Conservation (phyloP, 2,113 vertebrate genomes). For the Macroglossus sobrinus region DNA sequence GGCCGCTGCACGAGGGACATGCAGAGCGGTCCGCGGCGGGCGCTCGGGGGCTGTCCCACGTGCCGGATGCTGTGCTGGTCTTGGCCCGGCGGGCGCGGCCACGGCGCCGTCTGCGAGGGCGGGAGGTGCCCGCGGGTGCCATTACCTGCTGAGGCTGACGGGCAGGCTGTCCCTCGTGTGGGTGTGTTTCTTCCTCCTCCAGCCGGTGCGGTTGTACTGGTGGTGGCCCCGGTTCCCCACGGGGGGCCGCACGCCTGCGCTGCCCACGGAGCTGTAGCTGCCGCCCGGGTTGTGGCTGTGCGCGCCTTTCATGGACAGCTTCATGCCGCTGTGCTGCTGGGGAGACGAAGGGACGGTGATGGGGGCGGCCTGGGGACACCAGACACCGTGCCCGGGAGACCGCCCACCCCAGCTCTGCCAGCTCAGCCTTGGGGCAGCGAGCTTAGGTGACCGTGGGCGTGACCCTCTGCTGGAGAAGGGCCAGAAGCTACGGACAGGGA, state of each 20-base stretch:
- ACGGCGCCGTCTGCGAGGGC: background rate
- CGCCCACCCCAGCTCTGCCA: background rate
- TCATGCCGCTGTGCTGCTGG: conserved; percentile 88
- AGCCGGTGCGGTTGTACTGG: conserved; percentile 93
- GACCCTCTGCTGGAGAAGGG: no score
- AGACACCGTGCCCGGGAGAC: no score
- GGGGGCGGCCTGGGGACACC: accelerated
- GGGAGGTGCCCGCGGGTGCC: conserved; percentile 55
- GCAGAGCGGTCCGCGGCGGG: conserved; percentile 85
- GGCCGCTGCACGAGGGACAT: conserved; percentile 86
- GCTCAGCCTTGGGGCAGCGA: background rate
- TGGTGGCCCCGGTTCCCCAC: conserved; percentile 88
- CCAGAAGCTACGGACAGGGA: background rate
- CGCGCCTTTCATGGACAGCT: conserved; percentile 92
- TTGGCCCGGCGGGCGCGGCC: conserved; percentile 73
- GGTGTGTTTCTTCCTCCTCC: conserved; percentile 91
- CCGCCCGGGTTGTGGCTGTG: conserved; percentile 85
- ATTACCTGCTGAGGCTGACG: conserved; percentile 96
- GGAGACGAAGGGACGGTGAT: background rate
- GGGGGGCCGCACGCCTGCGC: conserved; percentile 82
- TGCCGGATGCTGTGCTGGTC: conserved; percentile 84
- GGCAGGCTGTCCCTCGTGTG: conserved; percentile 90
- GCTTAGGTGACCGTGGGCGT: no score
- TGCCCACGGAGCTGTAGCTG: conserved; percentile 82
- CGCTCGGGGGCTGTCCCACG: no score